A percentile compares a stretch with the other conserved stretches of the same genome.
Evolutionary conservation across 2,113 vertebrate species (phyloP).

Genomic region (Tragelaphus strepsiceros): DNA sequence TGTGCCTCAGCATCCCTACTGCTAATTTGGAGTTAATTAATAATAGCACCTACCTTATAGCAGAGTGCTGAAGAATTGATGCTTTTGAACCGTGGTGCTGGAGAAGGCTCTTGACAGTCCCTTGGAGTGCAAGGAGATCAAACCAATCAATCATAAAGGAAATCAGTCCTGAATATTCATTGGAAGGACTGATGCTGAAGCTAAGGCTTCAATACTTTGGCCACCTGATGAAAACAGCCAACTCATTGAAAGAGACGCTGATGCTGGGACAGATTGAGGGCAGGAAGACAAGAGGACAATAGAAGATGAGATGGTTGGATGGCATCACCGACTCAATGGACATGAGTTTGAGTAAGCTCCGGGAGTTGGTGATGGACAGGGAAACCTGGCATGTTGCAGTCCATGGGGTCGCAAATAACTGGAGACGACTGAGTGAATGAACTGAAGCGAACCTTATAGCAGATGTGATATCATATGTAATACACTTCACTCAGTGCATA

Average conservation of each 20-base stretch:
- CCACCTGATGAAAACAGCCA: neutral
- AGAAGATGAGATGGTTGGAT: neutral
- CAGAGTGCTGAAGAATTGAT: neutral
- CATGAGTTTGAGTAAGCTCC: neutral
- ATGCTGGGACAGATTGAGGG: neutral
- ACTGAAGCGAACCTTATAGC: neutral
- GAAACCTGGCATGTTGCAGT: neutral
- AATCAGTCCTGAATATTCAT: neutral
- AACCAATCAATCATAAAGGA: neutral
- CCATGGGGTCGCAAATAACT: neutral
- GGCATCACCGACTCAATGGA: neutral
- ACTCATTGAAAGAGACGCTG: neutral
- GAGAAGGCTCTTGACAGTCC: neutral
- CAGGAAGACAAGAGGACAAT: neutral
- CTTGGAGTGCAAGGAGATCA: neutral
- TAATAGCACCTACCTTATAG: neutral
- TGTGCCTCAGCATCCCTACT: neutral
- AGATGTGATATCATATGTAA: neutral
- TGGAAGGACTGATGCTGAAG: neutral
- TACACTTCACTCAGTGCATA: neutral
- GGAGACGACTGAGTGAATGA: neutral
- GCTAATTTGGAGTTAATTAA: neutral
- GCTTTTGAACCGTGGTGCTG: neutral
- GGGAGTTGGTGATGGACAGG: neutral
- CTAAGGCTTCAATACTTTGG: neutral